Percentiles rank a stretch among this genome's conserved stretches.
These are phyloP conservation scores for Corydoras sp. DNA, from an alignment of 2,113 vertebrate species.

Conservation along the genomic window DNA sequence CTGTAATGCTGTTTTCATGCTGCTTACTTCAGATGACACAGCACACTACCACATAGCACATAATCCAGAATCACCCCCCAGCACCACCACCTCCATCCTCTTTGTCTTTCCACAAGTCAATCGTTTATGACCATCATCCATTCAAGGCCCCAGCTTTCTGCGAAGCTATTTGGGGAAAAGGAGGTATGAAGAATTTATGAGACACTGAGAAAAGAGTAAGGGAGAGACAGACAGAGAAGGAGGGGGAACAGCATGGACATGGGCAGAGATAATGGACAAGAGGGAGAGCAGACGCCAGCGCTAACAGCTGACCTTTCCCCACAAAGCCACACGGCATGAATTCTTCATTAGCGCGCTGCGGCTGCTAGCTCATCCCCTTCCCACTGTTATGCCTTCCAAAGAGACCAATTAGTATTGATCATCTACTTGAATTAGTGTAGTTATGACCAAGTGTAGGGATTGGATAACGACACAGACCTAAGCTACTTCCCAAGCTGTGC, in stretches of 20 bases:
- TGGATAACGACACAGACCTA: slow-evolving; percentile 46
- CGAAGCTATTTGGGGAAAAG: slow-evolving; percentile 36
- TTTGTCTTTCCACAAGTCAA: slow-evolving; percentile 29
- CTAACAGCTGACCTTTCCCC: slow-evolving; percentile 57
- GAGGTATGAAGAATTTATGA: slow-evolving; percentile 48
- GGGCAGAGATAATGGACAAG: slow-evolving; percentile 35
- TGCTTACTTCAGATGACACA: no score
- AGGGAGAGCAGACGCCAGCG: slow-evolving; percentile 25
- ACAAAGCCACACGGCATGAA: slow-evolving; percentile 49
- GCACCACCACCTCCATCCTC: not conserved
- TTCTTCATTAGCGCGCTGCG: slow-evolving; percentile 55
- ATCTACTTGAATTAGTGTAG: slow-evolving; percentile 58
- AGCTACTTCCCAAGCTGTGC: slow-evolving; percentile 22
- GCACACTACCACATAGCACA: not conserved
- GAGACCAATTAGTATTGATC: slow-evolving; percentile 73
- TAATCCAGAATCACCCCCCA: slow-evolving; percentile 3
- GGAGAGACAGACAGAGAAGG: slow-evolving; percentile 2
- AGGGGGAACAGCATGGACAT: slow-evolving; percentile 9
- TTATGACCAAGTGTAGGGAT: slow-evolving; percentile 46
- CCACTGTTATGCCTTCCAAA: slow-evolving; percentile 53
- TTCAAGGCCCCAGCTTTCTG: slow-evolving; percentile 33
- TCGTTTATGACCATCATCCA: slow-evolving; percentile 43
- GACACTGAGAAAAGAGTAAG: slow-evolving; percentile 30
- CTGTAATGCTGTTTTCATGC: no score
- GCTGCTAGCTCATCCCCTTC: slow-evolving; percentile 51